Base-by-base conservation (phyloP, 2,797 vertebrate species). In the Anguilla megastoma region DNA sequence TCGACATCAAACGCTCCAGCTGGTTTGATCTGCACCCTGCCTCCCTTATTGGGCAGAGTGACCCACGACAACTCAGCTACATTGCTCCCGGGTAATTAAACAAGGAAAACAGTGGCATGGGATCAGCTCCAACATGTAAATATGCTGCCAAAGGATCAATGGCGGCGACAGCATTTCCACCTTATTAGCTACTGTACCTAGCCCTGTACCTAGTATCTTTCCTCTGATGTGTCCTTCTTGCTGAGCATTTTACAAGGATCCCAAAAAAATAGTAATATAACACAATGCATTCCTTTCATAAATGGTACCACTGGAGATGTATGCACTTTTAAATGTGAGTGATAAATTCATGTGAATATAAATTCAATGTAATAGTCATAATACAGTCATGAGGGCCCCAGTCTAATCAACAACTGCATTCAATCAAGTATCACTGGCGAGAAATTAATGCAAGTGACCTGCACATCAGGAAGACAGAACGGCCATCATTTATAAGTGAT, bases 81-180 rank as follows among this genome's bases (percentile, higher is more conserved):
- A 2, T 91, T 89, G 87, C 92, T 88, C 91, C 89, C 86, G 89
- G 90, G 91, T 82, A 66, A 88, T 92, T 86, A 92, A 91, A 92
- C 76, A 89, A 88, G 66, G 56, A 50, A 90, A 83, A 83, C 85
- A 74, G 85, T 87, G 86, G 58, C 85, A 74, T 27, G n/a, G 76
- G 90, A 88, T 82, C 88, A 90, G 86, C 56, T 84, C 0, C 6
- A 87, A 60, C 54, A 41, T n/a, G 63, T 36, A 87, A 88, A 88
- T 87, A 85, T 1, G 84, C 85, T n/a, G 74, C 80, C 14, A 69
- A 58, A 50, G 85, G 84, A 89, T 87, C 66, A 88, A 91, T 21
- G 83, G n/a, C 45, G 12, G 50, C 87, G 90, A 69, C 86, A 82
- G 90, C 69, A 27, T 69, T 69, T 69, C 63, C 63, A 69, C 66